Evolutionary conservation across 2,113 vertebrate species (phyloP).

Genomic region (Odocoileus hemionus): DNA sequence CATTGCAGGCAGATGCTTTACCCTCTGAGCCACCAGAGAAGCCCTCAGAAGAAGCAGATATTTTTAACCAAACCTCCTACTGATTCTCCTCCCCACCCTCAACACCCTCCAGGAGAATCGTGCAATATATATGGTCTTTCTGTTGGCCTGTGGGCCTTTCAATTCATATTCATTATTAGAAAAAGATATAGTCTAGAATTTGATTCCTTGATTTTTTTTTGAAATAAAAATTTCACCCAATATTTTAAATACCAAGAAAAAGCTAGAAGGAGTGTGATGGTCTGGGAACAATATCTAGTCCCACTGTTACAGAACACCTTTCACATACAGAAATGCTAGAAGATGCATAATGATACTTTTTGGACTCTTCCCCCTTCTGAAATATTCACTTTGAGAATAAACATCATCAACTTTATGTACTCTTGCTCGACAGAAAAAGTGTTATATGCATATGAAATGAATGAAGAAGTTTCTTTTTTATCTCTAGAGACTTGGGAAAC

Average conservation of each 20-base stretch:
- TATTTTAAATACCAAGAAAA: background rate
- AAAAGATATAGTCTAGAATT: background rate
- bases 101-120: background rate
- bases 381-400: background rate
- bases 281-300: background rate
- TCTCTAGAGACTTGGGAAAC: background rate
- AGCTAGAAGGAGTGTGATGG: background rate
- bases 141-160: background rate
- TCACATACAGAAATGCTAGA: background rate
- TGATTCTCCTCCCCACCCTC: background rate
- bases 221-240: background rate
- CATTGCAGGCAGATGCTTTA: background rate
- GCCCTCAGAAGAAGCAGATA: too few relatives aligned
- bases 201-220: background rate
- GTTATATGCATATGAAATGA: background rate
- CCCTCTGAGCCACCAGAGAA: background rate
- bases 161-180: background rate
- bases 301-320: background rate
- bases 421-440: background rate
- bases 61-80: background rate
- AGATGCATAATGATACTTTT: background rate
- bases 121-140: background rate
- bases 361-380: background rate
- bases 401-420: background rate
- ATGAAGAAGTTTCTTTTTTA: background rate